phyloP scores from a whole-genome alignment of 53 echinoderm and acorn worm genomes.

The Hippasteria phrygiana region DNA sequence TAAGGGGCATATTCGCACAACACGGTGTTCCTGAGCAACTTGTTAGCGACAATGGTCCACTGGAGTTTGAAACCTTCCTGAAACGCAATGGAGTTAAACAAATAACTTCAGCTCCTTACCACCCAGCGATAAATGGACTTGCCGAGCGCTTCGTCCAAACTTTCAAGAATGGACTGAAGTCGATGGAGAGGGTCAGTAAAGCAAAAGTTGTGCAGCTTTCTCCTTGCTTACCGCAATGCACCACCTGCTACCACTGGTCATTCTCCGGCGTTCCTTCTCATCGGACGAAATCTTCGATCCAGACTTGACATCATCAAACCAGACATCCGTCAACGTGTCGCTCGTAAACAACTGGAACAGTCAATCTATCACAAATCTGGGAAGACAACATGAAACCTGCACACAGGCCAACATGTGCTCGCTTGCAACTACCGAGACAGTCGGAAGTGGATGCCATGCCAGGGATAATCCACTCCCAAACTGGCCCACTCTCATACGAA shows the following conservation, averaged over 20 bases:
- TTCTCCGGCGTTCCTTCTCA: constrained; percentile 32
- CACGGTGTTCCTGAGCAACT: no score
- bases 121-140: no score
- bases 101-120: constrained; percentile 45
- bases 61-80: no score
- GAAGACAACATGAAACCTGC: constrained; percentile 9
- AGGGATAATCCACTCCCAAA: constrained; percentile 27
- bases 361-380: not conserved
- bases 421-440: constrained; percentile 35
- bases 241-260: constrained; percentile 54
- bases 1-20: constrained; percentile 47
- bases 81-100: no score
- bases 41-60: constrained; percentile 54
- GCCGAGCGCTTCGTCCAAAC: constrained; percentile 63
- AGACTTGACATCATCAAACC: constrained; percentile 49
- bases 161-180: constrained; percentile 54
- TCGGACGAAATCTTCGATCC: not conserved
- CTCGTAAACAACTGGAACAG: constrained; percentile 29
- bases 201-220: constrained; percentile 33
- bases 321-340: constrained; percentile 14
- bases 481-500: constrained; percentile 54
- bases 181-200: constrained; percentile 28
- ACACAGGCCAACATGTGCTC: constrained; percentile 34
- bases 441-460: constrained; percentile 44
- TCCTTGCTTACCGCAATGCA: constrained; percentile 48